Evolutionary conservation across 2,888 invertebrate species (phyloP), one percentile per base, ranked within the genome.

Genomic region (Latrodectus hesperus): DNA sequence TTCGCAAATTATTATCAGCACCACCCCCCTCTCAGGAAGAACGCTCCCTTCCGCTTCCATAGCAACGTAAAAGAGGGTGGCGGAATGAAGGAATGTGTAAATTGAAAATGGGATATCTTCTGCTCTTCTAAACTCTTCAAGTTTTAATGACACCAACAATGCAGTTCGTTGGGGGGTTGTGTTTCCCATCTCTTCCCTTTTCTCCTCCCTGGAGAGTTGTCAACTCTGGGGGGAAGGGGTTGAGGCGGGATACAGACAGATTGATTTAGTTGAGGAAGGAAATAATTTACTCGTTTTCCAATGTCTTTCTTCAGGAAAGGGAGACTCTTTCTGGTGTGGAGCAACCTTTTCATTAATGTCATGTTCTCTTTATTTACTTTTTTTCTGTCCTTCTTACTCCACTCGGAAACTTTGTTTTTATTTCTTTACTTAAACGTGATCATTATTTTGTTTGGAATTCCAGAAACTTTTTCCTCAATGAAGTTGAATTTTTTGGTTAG

Each of bases 71-170:
- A 17, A 70, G 71, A 17, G 53, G 55, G 6, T 12, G 60, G 60
- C n/a, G 60, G 60, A 84, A 78, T 67, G 84, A 78, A 84, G 84
- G 84, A 84, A 84, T 84, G 84, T 73, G 84, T 73, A 84, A 84
- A 84, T 84, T 84, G 84, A 84, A 84, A 84, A 84, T 78, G 84
- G 84, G 84, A 77, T 78, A 84, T 84, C 77, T 84, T 78, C 84
- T 67, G 72, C 84, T 78, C 77, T 67, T 78, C 78, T 73, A 84
- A 77, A 84, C 78, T 78, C 78, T 84, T 84, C 84, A 84, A 78
- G 78, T 78, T 84, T 84, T 84, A 84, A 84, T 84, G 84, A 84
- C 78, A 78, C 78, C 84, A 84, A 84, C 84, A 84, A 84, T 84
- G 84, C 84, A 73, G 81, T 67, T 71, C 60, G 38, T 17, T 60